Evolutionary conservation across 2,888 invertebrate genomes (phyloP), one percentile per base, ranked within the genome.

Genomic region (Cryptophagus acutangulus): DNA sequence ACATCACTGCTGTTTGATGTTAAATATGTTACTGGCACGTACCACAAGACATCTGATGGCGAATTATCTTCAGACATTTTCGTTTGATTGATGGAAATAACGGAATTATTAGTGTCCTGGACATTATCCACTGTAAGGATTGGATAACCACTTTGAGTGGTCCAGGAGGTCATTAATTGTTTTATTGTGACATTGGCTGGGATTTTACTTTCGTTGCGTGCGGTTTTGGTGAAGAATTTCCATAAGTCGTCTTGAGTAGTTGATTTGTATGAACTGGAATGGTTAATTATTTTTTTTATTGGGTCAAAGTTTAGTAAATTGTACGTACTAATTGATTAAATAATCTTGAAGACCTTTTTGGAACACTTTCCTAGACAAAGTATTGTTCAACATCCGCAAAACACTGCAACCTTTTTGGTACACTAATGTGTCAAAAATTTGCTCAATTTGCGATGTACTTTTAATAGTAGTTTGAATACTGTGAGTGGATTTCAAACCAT

Each of bases 91-190:
- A 78, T 63, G 6, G n/a, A n/a, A n/a, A 63, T 65, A 2, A 74
- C 68, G 0, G 59, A 48, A 2, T 71, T 72, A 0, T 65, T 70
- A 1, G 63, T 55, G 41, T 79, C n/a, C n/a, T n/a, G 79, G 58
- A 79, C 69, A 52, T 78, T 70, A 1, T 62, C 66, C 0, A 83
- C 74, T 0, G 72, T 74, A 3, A 85, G 66, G 0, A 82, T 70
- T 0, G 85, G 86, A 62, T 79, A 84, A 0, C 84, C 84, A 0
- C 79, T 74, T 60, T 86, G 83, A 10, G 77, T 72, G 0, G 84
- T 82, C 85, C 86, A 88, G 0, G 79, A 73, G 58, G 81, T 78
- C 77, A 86, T 82, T 43, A 86, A 74, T 5, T 71, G 66, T 17
- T 77, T 76, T 2, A 81, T 68, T 0, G 75, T 74, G 0, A 74